Base-by-base conservation (phyloP, 2,113 vertebrate species). In the Thamnaconus septentrionalis region DNA sequence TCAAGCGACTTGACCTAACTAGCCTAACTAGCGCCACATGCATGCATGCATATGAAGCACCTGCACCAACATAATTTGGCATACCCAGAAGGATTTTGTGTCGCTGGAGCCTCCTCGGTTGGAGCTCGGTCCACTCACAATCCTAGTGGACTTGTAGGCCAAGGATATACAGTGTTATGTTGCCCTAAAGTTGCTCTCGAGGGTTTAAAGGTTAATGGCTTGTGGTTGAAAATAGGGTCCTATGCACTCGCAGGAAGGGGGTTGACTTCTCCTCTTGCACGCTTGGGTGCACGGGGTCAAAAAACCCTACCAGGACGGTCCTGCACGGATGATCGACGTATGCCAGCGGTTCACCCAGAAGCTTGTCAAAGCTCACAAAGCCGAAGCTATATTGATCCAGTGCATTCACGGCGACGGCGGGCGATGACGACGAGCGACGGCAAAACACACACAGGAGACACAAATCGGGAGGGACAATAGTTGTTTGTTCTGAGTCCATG, bases 151-250 rank as follows among this genome's bases (percentile, higher is more conserved):
- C 18, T 47, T 48, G 3, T 18, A 48, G 62, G 12, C 55, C 18
- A 31, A 31, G 18, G 18, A 31, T 69, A 74, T 76, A 60, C 45
- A 40, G 43, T 69, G 53, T 60, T 68, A 5, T 62, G 39, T 58
- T 76, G 68, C 41, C 41, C 0, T 44, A 4, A 4, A 3, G 54
- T 69, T 67, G 59, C 40, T 54, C 18, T n/a, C 57, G 12, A 61
- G 50, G 80, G 78, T 82, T 82, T 54, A 88, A 51, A 9, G 79
- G 79, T 83, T 62, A 80, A 2, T 4, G 62, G 79, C 81, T 73
- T 45, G 3, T 3, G 31, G 66, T 41, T 8, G 31, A 73, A 85
- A 87, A 87, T 83, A 85, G 61, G 75, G 66, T 63, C 48, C 5
- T 71, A 41, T 72, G 41, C n/a, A n/a, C n/a, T 56, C 4, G 5